Conservation (phyloP, 1,140 invertebrate species). For the Macrosteles quadrilineatus region DNA sequence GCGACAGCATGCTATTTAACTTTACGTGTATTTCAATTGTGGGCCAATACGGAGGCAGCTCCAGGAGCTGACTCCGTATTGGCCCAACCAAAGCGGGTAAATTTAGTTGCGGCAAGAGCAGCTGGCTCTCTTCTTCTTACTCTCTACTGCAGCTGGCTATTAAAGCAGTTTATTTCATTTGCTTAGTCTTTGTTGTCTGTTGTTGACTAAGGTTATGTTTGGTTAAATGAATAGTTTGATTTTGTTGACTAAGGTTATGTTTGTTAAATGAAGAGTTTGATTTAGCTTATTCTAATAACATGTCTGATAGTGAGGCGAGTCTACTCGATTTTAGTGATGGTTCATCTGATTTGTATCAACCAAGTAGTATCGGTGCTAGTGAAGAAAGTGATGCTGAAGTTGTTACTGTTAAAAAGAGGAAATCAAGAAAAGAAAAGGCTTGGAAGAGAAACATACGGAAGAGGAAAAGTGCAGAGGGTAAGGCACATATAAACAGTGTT, state of each 20-base stretch:
- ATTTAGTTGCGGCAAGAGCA: neutral
- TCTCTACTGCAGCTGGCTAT: neutral
- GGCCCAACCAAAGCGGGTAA: neutral
- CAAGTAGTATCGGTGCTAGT: neutral
- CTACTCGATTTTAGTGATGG: neutral
- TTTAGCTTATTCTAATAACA: neutral
- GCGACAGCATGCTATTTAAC: too few relatives aligned
- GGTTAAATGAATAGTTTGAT: too few relatives aligned
- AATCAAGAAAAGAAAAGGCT: neutral
- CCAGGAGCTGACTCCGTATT: neutral
- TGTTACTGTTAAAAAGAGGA: neutral
- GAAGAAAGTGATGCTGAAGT: neutral
- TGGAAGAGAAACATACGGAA: neutral
- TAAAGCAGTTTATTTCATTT: neutral
- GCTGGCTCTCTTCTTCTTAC: neutral
- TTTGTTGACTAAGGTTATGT: too few relatives aligned
- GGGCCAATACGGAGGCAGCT: neutral
- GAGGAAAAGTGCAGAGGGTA: neutral
- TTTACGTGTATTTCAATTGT: too few relatives aligned
- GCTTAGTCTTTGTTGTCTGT: constrained; percentile 41
- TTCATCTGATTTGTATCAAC: neutral
- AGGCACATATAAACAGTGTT: neutral
- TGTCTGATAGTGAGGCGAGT: neutral
- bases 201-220: too few relatives aligned
- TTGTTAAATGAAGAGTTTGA: neutral